Conservation (phyloP, 2,113 vertebrate genomes). For the Trinectes maculatus region DNA sequence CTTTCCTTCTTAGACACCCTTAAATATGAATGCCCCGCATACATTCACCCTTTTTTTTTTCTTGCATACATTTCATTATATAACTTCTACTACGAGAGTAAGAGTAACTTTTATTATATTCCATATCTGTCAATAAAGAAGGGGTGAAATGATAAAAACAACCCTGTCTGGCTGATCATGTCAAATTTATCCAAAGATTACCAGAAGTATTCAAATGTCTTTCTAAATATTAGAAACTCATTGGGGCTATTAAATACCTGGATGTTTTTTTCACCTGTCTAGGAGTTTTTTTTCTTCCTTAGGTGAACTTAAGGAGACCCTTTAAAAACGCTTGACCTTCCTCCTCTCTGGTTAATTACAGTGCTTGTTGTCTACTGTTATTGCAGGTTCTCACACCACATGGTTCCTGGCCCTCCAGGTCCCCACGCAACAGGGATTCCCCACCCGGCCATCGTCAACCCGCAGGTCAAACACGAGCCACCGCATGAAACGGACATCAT, state of each 20-base stretch:
- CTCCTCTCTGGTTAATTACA: conserved; percentile 20
- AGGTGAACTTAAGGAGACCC: not conserved
- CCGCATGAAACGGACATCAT: conserved; percentile 96
- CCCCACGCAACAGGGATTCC: conserved; percentile 98
- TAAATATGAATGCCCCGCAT: conserved; percentile 1
- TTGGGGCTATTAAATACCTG: not conserved
- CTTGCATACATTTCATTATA: too few species aligned
- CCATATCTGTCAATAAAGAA: too few species aligned
- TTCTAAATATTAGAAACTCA: not conserved
- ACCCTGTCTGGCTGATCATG: too few species aligned
- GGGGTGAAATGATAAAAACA: too few species aligned
- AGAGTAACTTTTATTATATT: too few species aligned
- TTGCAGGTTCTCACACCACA: conserved; percentile 97
- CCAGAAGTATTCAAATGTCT: not conserved
- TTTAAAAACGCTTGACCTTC: not conserved
- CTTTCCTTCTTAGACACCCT: not conserved
- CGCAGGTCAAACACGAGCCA: conserved; percentile 98
- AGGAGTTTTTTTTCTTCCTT: too few species aligned
- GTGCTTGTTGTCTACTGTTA: conserved; percentile 16
- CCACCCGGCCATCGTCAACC: conserved; percentile 98
- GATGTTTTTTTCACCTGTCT: not conserved
- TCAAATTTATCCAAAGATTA: too few species aligned
- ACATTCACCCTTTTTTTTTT: not conserved
- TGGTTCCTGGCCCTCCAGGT: conserved; percentile 96
- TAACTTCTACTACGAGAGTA: too few species aligned